Base-by-base conservation (phyloP, 2,113 vertebrate species). In the Lagopus leucura region DNA sequence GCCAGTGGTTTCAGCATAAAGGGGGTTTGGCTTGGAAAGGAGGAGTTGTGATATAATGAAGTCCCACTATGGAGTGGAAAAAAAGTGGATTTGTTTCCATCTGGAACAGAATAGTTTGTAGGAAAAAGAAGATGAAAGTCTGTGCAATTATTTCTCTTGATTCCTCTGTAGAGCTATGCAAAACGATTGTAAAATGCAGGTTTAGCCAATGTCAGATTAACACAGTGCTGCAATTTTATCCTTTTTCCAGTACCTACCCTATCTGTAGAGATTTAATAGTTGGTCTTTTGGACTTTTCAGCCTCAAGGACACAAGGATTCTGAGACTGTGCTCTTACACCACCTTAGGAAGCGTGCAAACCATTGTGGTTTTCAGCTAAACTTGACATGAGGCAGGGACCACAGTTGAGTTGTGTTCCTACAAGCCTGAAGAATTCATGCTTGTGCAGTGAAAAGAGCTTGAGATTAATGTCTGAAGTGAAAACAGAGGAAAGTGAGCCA, bases 1-100 rank as follows among this genome's bases (percentile, higher is more conserved):
- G 89, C 72, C 79, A 96, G 82, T 89, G 65, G 52, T 94, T 93
- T 83, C 88, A 94, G 83, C 47, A 92, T 13, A 58, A 66, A 64
- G 63, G 70, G 11, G 7, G 6, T 88, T 95, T 89, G 84, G 82
- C 75, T 88, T 3, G 0, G 32, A 90, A 88, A 67, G 57, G 52
- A 67, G 38, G 78, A 82, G 61, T 13, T 57, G 34, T 74, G 42
- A 89, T 90, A 88, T 66, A 90, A 84, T 10, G 7, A 93, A 92
- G 34, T 82, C 71, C 63, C 71, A 70, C 14, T 2, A 1, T 13
- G 38, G 19, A 12, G 38, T 81, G 42, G 78, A 89, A 86, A 81
- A 57, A 93, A 20, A 0, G 0, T 72, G 58, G 17, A 71, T 76
- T 89, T 93, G 3, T 92, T 89, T 95, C 88, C 22, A 25, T 86